These are phyloP conservation scores for Bembecia ichneumoniformis DNA, from an alignment of 2,888 invertebrate genomes.

Conservation along the genomic window DNA sequence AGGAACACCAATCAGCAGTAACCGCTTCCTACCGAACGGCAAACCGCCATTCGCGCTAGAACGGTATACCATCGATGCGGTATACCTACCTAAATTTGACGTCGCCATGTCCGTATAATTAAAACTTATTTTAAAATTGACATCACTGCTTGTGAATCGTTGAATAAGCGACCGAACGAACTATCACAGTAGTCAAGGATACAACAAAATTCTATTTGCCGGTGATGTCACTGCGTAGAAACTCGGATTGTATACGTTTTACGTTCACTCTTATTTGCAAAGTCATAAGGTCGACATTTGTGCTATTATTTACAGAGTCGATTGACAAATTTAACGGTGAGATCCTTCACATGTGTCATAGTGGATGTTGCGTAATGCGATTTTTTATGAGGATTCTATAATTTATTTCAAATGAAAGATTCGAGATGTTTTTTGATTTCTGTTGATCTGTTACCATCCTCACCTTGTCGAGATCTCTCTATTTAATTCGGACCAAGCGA, in stretches of 20 bases:
- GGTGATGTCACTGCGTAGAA: slow-evolving; percentile 9
- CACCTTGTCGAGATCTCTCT: too few species aligned
- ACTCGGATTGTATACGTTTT: not conserved
- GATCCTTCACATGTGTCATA: not conserved
- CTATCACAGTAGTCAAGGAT: slow-evolving; percentile 4
- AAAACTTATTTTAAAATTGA: not conserved
- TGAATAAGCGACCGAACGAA: slow-evolving; percentile 6
- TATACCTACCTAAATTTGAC: too few species aligned
- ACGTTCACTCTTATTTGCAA: not conserved
- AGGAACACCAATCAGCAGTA: too few species aligned
- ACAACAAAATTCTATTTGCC: slow-evolving; percentile 7
- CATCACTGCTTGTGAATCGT: slow-evolving; percentile 3
- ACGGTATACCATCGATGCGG: too few species aligned
- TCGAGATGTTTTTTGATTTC: too few species aligned
- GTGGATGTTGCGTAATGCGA: not conserved
- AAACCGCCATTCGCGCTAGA: too few species aligned
- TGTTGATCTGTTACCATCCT: too few species aligned
- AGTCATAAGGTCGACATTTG: not conserved
- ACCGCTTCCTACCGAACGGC: too few species aligned
- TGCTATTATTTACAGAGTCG: not conserved
- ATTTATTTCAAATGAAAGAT: not conserved
- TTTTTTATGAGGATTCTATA: not conserved
- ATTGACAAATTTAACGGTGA: not conserved
- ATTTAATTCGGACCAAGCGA: too few species aligned
- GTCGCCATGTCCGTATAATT: too few species aligned